Conservation (phyloP, 2,113 vertebrate species). For the Lathamus discolor region DNA sequence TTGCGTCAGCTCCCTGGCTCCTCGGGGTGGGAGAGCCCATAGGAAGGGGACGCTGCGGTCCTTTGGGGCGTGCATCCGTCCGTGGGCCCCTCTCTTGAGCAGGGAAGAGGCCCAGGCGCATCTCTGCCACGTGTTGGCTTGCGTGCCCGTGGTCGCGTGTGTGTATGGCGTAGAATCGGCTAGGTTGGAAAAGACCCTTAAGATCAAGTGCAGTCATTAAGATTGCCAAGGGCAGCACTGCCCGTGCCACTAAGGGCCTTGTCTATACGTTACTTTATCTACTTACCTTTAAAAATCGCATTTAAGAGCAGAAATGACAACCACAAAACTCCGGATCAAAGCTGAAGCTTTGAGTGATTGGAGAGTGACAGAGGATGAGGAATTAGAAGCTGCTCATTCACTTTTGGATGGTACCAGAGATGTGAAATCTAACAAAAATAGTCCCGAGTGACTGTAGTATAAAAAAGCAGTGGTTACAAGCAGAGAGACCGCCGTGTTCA, state of each 20-base stretch:
- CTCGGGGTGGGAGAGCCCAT: rapidly evolving
- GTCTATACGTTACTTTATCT: not conserved
- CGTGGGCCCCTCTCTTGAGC: rapidly evolving
- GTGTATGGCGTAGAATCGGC: not conserved
- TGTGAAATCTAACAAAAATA: not conserved
- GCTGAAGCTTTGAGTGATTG: not conserved
- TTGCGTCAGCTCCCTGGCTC: not conserved
- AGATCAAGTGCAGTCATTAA: not conserved
- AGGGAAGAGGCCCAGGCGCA: not conserved
- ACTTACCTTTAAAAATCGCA: not conserved
- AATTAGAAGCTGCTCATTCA: not conserved
- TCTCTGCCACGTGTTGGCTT: rapidly evolving
- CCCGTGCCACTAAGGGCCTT: not conserved
- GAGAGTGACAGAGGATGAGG: not conserved
- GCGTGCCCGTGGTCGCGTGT: rapidly evolving
- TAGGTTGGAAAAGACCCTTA: not conserved
- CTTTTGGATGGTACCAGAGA: not conserved
- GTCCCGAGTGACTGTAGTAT: not conserved
- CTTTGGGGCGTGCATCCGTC: not conserved
- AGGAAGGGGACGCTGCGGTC: no score
- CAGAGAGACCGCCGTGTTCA: rapidly evolving
- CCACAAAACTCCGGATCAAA: no score
- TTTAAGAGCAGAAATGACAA: not conserved
- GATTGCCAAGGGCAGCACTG: not conserved
- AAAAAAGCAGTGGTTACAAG: no score